Base-by-base conservation (phyloP, 2,113 vertebrate genomes). In the Perognathus longimembris region DNA sequence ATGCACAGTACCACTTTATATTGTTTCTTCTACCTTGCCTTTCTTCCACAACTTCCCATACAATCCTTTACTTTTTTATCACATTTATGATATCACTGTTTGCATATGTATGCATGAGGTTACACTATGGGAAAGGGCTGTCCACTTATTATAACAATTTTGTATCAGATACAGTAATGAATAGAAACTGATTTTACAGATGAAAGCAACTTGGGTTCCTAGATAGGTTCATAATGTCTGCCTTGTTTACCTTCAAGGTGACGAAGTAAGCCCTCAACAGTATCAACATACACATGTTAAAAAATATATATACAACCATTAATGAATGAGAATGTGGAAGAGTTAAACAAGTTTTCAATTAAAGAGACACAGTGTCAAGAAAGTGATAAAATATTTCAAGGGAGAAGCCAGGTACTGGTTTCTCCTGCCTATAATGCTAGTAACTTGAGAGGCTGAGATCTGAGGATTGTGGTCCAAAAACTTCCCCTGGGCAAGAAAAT, bases 221-320 rank as follows among this genome's bases (percentile, higher is more conserved):
- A 40, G 57, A 30, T 14, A 34, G 4, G 1, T 40, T 24, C 64
- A 57, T n/a, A 70, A 71, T n/a, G 71, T 18, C 7, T 36, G 7
- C 12, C 77, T 87, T 57, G 1, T 54, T 54, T 45, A 36, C 4
- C 21, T 83, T 2, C 20, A 63, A 71, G 7, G 14, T 63, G 12
- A 1, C 10, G 71, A 18, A 24, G 2, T 54, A 15, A 38, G 7
- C 17, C 4, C 0, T 3, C 71, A 14, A 34, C 1, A 71, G 2
- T 80, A 75, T 7, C 21, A 61, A 1, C 12, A 54, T 15, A 54
- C 50, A 54, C 14, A 54, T 4, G 4, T 54, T 17, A 17, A 54
- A 54, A 54, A 54, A 12, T 45, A 45, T 45, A 54, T 34, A 5
- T 26, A 42, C 77, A 85, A n/a, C 1, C 12, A 45, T 17, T 18